These are phyloP conservation scores for Lasioglossum morio DNA, from an alignment of 2,888 invertebrate species.

Conservation along the genomic window DNA sequence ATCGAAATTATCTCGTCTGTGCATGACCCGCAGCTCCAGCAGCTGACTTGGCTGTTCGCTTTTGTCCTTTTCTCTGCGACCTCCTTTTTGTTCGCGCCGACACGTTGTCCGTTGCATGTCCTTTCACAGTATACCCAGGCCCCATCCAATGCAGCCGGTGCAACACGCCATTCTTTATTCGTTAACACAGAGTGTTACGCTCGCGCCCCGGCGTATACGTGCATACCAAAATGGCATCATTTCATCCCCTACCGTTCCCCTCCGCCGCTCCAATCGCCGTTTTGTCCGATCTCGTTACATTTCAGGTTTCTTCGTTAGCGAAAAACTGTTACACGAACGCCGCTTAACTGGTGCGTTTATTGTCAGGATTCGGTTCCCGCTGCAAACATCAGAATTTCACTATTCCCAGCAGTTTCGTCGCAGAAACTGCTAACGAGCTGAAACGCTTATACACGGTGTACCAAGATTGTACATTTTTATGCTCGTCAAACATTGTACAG, in stretches of 20 bases:
- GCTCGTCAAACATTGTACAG: background rate
- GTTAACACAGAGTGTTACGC: slow-evolving; percentile 64
- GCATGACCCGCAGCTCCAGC: slow-evolving; percentile 14
- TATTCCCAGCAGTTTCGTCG: background rate
- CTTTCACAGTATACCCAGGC: slow-evolving; percentile 53
- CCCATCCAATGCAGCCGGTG: slow-evolving; percentile 67
- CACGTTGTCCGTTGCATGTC: slow-evolving; percentile 60
- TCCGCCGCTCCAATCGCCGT: background rate
- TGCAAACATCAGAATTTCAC: background rate
- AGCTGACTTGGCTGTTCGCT: slow-evolving; percentile 44
- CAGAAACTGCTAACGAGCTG: background rate
- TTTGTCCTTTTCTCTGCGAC: slow-evolving; percentile 38
- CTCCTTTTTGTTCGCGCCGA: slow-evolving; percentile 37
- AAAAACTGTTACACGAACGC: slow-evolving; percentile 2
- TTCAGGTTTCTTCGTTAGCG: slow-evolving; percentile 8
- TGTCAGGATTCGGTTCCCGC: background rate
- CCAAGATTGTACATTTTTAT: background rate
- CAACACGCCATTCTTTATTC: slow-evolving; percentile 69
- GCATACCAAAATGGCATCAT: slow-evolving; percentile 38
- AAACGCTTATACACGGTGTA: background rate
- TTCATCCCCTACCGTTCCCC: background rate
- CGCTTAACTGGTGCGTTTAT: slow-evolving; percentile 13
- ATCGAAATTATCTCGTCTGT: slow-evolving; percentile 49
- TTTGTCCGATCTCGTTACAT: slow-evolving; percentile 5
- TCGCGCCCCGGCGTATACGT: background rate